phyloP scores from a whole-genome alignment of 2,113 vertebrate genomes.

The Triplophysa tibetana region DNA sequence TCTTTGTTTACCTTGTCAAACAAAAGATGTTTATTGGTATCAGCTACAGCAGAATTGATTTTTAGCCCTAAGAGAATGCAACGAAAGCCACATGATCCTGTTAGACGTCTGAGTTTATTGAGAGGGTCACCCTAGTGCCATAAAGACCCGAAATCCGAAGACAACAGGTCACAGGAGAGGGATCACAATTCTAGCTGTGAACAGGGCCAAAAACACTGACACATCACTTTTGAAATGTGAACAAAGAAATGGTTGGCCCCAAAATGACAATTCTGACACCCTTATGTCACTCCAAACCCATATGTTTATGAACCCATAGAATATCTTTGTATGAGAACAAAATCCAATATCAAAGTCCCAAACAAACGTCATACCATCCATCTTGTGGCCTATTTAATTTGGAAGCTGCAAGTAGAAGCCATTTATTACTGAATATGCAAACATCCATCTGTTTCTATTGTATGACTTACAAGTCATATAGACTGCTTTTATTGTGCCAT shows the following conservation, averaged over 20 bases:
- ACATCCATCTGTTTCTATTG: too few species aligned
- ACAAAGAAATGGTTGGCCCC: background rate
- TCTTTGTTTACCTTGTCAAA: constrained; percentile 34
- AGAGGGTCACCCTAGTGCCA: background rate
- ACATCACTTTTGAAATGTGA: background rate
- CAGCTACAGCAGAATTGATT: constrained; percentile 43
- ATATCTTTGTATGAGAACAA: too few species aligned
- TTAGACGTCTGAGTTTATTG: constrained; percentile 45
- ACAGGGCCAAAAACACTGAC: background rate
- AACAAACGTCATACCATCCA: too few species aligned
- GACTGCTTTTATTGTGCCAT: too few species aligned
- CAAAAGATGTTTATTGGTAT: constrained; percentile 16
- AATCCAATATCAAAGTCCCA: too few species aligned
- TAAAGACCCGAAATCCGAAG: constrained; percentile 37
- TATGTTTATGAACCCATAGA: too few species aligned
- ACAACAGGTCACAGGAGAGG: background rate
- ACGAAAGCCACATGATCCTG: constrained; percentile 35
- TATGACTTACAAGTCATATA: too few species aligned
- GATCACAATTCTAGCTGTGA: background rate
- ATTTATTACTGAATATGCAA: too few species aligned
- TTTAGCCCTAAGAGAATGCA: constrained; percentile 33
- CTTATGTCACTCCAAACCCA: too few species aligned
- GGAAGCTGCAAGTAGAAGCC: too few species aligned
- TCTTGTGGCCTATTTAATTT: too few species aligned
- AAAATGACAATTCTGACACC: too few species aligned